Conservation (phyloP, 1,140 invertebrate genomes). For the Camponotus floridanus region DNA sequence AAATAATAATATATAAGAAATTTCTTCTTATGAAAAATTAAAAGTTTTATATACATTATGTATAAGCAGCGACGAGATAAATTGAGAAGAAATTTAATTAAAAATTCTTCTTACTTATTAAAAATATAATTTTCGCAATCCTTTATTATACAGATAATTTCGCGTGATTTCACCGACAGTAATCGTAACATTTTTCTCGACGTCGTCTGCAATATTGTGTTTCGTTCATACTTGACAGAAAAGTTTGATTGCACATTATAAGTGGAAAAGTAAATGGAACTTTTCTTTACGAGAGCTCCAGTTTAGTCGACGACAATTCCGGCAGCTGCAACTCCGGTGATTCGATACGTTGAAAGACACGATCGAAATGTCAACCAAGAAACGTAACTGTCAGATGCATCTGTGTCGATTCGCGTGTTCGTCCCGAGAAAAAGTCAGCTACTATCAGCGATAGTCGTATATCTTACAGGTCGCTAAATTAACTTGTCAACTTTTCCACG, state of each 20-base stretch:
- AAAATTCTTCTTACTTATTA: too few relatives aligned
- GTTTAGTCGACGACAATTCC: constrained; percentile 22
- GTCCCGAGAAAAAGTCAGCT: neutral
- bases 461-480: constrained; percentile 31
- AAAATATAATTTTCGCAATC: neutral
- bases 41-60: neutral
- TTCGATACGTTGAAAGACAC: constrained; percentile 38
- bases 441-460: constrained; percentile 22
- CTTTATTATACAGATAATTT: neutral
- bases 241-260: neutral
- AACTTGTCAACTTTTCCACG: constrained; percentile 39
- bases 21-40: too few relatives aligned
- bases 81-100: neutral
- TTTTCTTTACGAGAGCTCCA: neutral
- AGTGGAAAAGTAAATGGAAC: neutral
- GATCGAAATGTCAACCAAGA: constrained; percentile 33
- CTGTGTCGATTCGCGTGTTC: constrained; percentile 40
- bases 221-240: neutral
- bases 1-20: too few relatives aligned
- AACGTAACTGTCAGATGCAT: constrained; percentile 44
- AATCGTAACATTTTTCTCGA: neutral
- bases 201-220: too few relatives aligned
- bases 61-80: neutral
- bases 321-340: neutral
- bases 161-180: neutral